Conservation (phyloP, 2,797 vertebrate genomes). For the Pseudochirops corinnae region DNA sequence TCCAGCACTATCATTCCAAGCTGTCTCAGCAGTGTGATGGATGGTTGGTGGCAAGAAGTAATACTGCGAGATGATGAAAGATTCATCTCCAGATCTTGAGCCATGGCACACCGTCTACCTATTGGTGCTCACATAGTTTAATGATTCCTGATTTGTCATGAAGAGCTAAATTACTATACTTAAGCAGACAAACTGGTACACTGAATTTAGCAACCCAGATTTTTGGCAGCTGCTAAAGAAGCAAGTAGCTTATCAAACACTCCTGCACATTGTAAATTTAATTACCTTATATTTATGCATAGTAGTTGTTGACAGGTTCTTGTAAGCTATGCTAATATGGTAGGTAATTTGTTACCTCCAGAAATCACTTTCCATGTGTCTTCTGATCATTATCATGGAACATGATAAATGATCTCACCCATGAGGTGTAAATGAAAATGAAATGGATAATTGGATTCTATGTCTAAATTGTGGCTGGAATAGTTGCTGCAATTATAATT, state of each 20-base stretch:
- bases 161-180: constrained; percentile 77
- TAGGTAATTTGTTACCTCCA: constrained; percentile 88
- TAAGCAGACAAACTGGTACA: constrained; percentile 78
- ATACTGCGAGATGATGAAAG: constrained; percentile 86
- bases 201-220: constrained; percentile 79
- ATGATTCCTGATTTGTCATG: constrained; percentile 81
- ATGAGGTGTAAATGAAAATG: constrained; percentile 87
- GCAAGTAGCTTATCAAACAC: constrained; percentile 81
- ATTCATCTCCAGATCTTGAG: constrained; percentile 80
- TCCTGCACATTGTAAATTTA: constrained; percentile 86
- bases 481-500: constrained; percentile 83
- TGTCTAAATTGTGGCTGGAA: constrained; percentile 85
- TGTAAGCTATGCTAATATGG: constrained; percentile 86
- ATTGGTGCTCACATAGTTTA: constrained; percentile 76
- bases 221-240: constrained; percentile 83
- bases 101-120: constrained; percentile 77
- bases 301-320: constrained; percentile 86
- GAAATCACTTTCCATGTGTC: constrained; percentile 86
- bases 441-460: constrained; percentile 89
- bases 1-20: constrained; percentile 85
- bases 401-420: constrained; percentile 88
- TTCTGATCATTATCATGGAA: constrained; percentile 88
- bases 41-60: constrained; percentile 85
- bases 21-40: constrained; percentile 86
- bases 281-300: constrained; percentile 87